phyloP scores from a whole-genome alignment of 2,888 invertebrate genomes.

The Brenthis hecate region DNA sequence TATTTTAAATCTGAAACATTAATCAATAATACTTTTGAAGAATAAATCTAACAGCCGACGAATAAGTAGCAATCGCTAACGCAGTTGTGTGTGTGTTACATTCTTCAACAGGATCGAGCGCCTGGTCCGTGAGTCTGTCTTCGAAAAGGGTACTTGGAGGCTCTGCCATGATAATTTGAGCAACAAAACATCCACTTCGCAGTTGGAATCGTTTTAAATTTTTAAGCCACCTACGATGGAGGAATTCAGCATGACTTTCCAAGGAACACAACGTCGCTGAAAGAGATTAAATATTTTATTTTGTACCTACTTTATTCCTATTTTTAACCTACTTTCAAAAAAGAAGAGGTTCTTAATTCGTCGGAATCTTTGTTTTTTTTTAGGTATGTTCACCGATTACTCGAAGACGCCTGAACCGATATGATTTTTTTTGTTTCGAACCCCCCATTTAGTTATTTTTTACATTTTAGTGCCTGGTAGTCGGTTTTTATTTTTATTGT shows the following conservation, averaged over 20 bases:
- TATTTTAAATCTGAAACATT: not conserved
- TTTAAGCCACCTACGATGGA: constrained; percentile 32
- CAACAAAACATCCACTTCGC: constrained; percentile 27
- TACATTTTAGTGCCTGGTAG: too few species aligned
- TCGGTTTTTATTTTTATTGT: not conserved
- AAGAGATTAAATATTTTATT: constrained; percentile 7
- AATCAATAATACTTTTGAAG: constrained; percentile 35
- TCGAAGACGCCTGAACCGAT: too few species aligned
- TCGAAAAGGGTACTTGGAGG: not conserved
- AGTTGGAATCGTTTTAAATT: constrained; percentile 31
- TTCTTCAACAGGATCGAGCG: constrained; percentile 6
- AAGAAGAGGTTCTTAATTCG: too few species aligned
- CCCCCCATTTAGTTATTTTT: too few species aligned
- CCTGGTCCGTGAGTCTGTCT: not conserved
- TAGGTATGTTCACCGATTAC: too few species aligned
- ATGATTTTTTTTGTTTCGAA: too few species aligned
- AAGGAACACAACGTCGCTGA: constrained; percentile 35
- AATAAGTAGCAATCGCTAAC: constrained; percentile 31
- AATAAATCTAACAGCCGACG: constrained; percentile 39
- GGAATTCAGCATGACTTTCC: constrained; percentile 32
- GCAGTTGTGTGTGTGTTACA: constrained; percentile 37
- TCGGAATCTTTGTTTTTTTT: too few species aligned
- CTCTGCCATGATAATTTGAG: not conserved
- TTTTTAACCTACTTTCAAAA: not conserved
- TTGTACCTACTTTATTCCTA: not conserved